Conservation (phyloP, 2,797 vertebrate species). For the Monodelphis domestica region DNA sequence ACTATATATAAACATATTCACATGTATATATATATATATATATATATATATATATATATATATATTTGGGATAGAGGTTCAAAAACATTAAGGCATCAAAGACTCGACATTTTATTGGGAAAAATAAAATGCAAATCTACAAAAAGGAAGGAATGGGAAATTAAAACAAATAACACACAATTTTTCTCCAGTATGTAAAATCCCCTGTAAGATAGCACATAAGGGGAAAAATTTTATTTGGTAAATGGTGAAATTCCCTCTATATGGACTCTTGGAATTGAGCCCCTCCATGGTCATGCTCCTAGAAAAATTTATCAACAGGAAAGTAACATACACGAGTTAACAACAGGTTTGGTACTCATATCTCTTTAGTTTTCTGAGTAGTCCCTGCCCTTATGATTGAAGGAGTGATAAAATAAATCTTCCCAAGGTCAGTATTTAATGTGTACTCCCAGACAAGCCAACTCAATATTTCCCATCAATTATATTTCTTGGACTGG, state of each 20-base stretch:
- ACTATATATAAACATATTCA: too few species aligned
- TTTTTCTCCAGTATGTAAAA: slow-evolving; percentile 46
- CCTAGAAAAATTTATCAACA: not conserved
- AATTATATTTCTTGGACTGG: not conserved
- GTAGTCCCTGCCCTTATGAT: not conserved
- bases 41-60: too few species aligned
- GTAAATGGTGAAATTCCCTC: not conserved
- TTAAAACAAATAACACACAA: slow-evolving; percentile 19
- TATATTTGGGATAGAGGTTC: not conserved
- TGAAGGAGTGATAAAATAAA: not conserved
- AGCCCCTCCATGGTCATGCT: not conserved
- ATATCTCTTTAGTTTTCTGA: not conserved
- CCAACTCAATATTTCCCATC: not conserved
- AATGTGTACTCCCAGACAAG: not conserved
- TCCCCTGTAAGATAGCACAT: not conserved
- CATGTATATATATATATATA: not conserved
- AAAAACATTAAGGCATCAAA: not conserved
- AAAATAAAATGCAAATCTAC: not conserved
- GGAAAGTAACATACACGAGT: not conserved
- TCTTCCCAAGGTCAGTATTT: not conserved
- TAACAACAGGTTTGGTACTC: not conserved
- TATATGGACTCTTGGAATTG: not conserved
- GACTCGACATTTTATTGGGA: not conserved
- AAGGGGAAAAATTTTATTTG: not conserved
- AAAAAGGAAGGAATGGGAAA: slow-evolving; percentile 1